Percentiles rank a stretch among this genome's conserved stretches.
Evolutionary conservation across 2,113 vertebrate species (phyloP).

Genomic region (Patagioenas fasciata): DNA sequence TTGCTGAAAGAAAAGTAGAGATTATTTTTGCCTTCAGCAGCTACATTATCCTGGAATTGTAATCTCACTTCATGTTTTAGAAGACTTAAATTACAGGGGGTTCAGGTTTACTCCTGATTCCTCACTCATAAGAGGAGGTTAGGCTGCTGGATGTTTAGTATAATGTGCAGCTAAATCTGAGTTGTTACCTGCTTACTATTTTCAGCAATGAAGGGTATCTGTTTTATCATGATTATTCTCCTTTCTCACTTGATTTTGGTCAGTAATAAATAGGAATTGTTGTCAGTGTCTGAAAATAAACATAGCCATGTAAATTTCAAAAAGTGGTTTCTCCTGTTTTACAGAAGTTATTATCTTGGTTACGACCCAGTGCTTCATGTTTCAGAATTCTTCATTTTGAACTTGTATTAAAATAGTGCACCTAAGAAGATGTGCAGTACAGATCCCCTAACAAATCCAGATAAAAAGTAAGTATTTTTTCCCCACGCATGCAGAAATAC

Average conservation of each 20-base stretch:
- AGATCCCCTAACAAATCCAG: neutral
- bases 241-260: neutral
- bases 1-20: neutral
- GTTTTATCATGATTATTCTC: neutral
- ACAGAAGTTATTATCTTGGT: neutral
- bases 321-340: neutral
- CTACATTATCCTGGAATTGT: neutral
- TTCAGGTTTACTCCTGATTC: neutral
- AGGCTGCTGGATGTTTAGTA: neutral
- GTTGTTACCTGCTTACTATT: neutral
- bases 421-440: slow-evolving; percentile 32
- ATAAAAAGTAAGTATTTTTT: slow-evolving; percentile 40
- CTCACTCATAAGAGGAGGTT: neutral
- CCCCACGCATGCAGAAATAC: neutral
- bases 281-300: neutral
- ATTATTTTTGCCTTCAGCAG: neutral
- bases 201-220: neutral
- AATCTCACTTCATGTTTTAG: neutral
- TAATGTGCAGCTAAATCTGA: too few relatives aligned
- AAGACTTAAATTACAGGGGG: neutral
- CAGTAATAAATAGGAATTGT: neutral
- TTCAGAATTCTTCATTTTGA: neutral
- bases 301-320: neutral
- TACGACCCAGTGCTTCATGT: neutral
- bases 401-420: neutral